Conservation (phyloP, 2,113 vertebrate species). For the Phalacrocorax brasilianus region DNA sequence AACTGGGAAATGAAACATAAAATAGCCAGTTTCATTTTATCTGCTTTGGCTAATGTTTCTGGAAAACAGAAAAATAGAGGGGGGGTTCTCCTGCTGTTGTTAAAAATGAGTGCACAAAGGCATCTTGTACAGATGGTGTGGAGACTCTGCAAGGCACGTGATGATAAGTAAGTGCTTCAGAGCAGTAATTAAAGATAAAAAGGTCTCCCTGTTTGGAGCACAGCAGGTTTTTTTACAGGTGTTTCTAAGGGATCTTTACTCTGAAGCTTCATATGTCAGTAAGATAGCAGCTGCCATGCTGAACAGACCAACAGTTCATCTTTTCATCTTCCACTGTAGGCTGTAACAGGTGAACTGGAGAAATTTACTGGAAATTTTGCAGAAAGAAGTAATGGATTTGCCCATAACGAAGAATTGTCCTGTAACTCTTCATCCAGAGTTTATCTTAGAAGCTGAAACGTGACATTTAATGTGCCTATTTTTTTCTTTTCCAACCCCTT, state of each 20-base stretch:
- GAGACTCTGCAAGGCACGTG: not conserved
- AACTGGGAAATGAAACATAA: not conserved
- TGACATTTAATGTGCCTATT: not conserved
- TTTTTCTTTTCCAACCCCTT: not conserved
- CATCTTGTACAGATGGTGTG: not conserved
- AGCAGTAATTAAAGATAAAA: constrained; percentile 7
- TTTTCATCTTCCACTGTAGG: not conserved
- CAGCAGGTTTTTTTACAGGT: rapidly evolving
- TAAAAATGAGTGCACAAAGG: not conserved
- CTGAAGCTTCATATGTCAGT: not conserved
- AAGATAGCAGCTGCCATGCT: not conserved
- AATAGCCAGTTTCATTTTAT: not conserved
- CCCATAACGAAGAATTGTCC: not conserved
- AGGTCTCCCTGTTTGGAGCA: not conserved
- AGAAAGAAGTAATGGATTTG: not conserved
- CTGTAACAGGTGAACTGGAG: not conserved
- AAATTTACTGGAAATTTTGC: not conserved
- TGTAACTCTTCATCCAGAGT: not conserved
- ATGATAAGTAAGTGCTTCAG: not conserved
- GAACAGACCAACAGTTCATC: not conserved
- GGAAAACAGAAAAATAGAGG: not conserved
- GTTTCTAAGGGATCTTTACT: not conserved
- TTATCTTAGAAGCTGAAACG: not conserved
- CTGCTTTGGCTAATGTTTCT: not conserved
- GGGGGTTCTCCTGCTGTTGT: not conserved